Evolutionary conservation across 2,888 invertebrate species (phyloP).

Genomic region (Seira ritae): DNA sequence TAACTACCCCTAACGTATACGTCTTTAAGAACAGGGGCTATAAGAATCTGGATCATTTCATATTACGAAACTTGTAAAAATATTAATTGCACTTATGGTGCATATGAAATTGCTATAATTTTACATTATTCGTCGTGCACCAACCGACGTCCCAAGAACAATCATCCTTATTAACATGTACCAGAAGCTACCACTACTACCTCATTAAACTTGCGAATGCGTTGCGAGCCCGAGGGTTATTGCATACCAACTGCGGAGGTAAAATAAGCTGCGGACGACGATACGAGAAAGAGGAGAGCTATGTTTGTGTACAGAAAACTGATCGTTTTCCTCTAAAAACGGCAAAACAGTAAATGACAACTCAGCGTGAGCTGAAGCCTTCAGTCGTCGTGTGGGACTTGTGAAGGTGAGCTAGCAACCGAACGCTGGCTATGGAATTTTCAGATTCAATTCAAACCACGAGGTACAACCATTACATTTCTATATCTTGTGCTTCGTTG

Average conservation of each 20-base stretch:
- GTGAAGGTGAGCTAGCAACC: background rate
- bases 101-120: too few species aligned
- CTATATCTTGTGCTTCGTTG: background rate
- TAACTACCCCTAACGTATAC: too few species aligned
- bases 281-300: background rate
- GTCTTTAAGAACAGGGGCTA: background rate
- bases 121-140: too few species aligned
- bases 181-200: background rate
- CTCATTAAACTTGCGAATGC: background rate
- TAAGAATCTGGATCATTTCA: too few species aligned
- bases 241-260: slow-evolving; percentile 27
- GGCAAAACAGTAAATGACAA: slow-evolving; percentile 5
- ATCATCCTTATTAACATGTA: slow-evolving; percentile 15
- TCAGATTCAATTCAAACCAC: background rate
- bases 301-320: background rate
- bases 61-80: too few species aligned
- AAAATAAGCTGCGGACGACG: background rate
- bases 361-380: background rate
- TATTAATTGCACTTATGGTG: too few species aligned
- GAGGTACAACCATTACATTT: background rate
- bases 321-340: slow-evolving; percentile 6
- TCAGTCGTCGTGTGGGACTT: background rate
- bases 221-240: slow-evolving; percentile 23
- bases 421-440: background rate
- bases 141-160: too few species aligned